Evolutionary conservation across 2,888 invertebrate species (phyloP).

Genomic region (Pyrocoelia pectoralis): DNA sequence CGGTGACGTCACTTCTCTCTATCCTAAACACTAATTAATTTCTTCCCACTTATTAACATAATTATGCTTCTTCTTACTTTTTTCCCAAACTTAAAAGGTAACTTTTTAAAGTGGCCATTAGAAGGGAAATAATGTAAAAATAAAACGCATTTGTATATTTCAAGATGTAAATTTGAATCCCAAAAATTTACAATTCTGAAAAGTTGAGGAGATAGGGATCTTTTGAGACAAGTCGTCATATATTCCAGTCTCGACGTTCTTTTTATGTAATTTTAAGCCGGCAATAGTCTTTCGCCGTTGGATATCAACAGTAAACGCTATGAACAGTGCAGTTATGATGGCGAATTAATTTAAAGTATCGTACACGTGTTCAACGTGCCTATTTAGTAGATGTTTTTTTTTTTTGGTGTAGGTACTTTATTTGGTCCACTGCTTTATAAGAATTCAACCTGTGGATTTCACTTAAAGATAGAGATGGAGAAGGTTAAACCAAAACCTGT

Average conservation of each 20-base stretch:
- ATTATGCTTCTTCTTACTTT: conserved; percentile 8
- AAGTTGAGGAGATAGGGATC: conserved; percentile 55
- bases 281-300: conserved; percentile 41
- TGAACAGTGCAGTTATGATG: not conserved
- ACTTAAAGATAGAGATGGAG: conserved; percentile 21
- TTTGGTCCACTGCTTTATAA: conserved; percentile 32
- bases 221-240: conserved; percentile 50
- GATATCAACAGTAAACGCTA: conserved; percentile 39
- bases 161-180: conserved; percentile 52
- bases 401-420: conserved; percentile 1
- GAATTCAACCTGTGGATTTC: conserved; percentile 33
- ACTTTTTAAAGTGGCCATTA: conserved; percentile 13
- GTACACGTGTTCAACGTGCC: not conserved
- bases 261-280: conserved; percentile 51
- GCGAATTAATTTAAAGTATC: not conserved
- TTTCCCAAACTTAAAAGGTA: not conserved
- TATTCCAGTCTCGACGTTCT: conserved; percentile 54
- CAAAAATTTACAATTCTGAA: conserved; percentile 56
- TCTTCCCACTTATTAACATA: conserved; percentile 16
- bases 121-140: conserved; percentile 36
- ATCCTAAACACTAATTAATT: conserved; percentile 17
- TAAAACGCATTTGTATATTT: conserved; percentile 48
- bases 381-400: too few species aligned
- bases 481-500: conserved; percentile 36
- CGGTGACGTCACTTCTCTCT: conserved; percentile 41